phyloP scores from a whole-genome alignment of 92 coral and sea anemone genomes.

The Metridium senile region DNA sequence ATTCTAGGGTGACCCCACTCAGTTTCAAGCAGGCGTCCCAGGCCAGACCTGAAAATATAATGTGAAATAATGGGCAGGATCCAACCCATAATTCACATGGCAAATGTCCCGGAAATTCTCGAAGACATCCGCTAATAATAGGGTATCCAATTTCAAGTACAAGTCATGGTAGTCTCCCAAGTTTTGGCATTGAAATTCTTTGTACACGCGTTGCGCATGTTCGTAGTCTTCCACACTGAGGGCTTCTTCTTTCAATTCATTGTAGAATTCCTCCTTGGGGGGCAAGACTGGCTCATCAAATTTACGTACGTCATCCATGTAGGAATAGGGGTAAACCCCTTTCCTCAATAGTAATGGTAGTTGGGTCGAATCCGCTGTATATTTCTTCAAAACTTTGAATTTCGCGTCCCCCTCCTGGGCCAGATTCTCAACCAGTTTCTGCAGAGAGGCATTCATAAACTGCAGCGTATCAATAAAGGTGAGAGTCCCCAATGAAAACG shows the following conservation, averaged over 20 bases:
- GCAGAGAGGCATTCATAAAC: conserved; percentile 46
- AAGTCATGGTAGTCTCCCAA: conserved; percentile 56
- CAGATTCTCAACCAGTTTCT: conserved; percentile 29
- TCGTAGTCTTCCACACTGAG: conserved; percentile 38
- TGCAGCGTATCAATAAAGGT: conserved; percentile 44
- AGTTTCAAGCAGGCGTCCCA: conserved; percentile 53
- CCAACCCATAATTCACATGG: conserved; percentile 28
- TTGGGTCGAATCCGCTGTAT: conserved; percentile 1
- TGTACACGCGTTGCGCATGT: conserved; percentile 29
- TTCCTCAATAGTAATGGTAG: conserved; percentile 21
- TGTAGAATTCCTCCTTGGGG: conserved; percentile 36
- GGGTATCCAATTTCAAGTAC: conserved; percentile 28
- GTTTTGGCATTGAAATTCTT: conserved; percentile 22
- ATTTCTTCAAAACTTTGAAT: conserved; percentile 9
- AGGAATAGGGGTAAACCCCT: conserved; percentile 22
- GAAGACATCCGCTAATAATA: conserved; percentile 40
- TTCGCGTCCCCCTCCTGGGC: conserved; percentile 9
- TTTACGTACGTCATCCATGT: conserved; percentile 18
- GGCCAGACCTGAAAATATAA: conserved; percentile 16
- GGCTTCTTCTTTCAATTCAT: conserved; percentile 27
- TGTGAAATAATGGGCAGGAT: conserved; percentile 36
- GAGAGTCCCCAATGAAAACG: conserved; percentile 44
- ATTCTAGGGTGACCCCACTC: conserved; percentile 41
- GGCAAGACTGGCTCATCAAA: conserved; percentile 34
- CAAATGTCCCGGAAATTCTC: conserved; percentile 53